These are phyloP conservation scores for Pardosa pseudoannulata DNA, from an alignment of 2,888 invertebrate species.

Conservation along the genomic window DNA sequence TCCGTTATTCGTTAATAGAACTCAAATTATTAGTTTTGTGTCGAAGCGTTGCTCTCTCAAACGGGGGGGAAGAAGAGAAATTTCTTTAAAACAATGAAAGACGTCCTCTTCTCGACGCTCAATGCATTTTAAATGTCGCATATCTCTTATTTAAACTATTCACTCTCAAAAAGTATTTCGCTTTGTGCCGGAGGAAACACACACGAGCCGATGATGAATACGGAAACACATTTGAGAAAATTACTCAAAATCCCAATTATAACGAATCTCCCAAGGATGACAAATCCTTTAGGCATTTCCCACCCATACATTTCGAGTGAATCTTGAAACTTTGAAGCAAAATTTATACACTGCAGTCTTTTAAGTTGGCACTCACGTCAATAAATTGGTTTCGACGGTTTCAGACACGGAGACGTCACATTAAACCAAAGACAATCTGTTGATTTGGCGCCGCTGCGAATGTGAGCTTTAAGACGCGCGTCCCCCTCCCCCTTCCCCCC, in stretches of 20 bases:
- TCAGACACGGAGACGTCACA: not conserved
- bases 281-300: constrained; percentile 1
- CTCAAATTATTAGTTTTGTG: too few relatives aligned
- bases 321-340: not conserved
- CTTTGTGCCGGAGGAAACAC: too few relatives aligned
- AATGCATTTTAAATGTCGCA: too few relatives aligned
- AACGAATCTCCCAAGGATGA: not conserved
- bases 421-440: constrained; percentile 12
- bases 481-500: not conserved
- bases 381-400: constrained; percentile 12
- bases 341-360: constrained; percentile 2
- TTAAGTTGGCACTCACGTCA: not conserved
- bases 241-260: constrained; percentile 6
- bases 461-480: constrained; percentile 10
- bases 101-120: too few relatives aligned
- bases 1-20: too few relatives aligned
- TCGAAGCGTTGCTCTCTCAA: too few relatives aligned
- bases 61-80: too few relatives aligned
- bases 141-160: too few relatives aligned
- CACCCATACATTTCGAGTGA: not conserved
- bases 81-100: too few relatives aligned
- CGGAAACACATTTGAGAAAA: not conserved
- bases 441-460: constrained; percentile 25
- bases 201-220: not conserved
- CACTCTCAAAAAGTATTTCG: too few relatives aligned